Conservation (phyloP, 2,797 vertebrate genomes). For the Xerus rutilus region DNA sequence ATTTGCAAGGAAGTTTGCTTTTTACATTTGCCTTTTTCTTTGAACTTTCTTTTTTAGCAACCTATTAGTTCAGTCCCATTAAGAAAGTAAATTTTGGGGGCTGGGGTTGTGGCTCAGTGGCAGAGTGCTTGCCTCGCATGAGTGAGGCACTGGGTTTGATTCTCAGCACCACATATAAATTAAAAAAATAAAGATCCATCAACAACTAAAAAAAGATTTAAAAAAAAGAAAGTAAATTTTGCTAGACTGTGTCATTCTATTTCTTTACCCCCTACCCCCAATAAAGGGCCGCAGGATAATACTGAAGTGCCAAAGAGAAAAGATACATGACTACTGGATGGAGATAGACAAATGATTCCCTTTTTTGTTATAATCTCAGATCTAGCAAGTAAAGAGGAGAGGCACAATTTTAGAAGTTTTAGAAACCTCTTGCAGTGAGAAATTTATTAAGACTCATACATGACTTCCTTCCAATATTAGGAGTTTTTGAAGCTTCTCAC, state of each 20-base stretch:
- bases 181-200: too few relatives aligned
- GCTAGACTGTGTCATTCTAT: not conserved
- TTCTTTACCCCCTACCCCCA: not conserved
- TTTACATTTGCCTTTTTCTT: slow-evolving; percentile 21
- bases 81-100: not conserved
- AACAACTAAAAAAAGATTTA: too few relatives aligned
- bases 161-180: too few relatives aligned
- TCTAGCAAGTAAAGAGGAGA: not conserved
- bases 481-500: not conserved
- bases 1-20: slow-evolving; percentile 54
- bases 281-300: slow-evolving; percentile 35
- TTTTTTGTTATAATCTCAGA: not conserved
- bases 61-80: slow-evolving; percentile 28
- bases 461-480: not conserved
- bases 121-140: too few relatives aligned
- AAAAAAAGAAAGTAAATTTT: not conserved
- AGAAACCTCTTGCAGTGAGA: not conserved
- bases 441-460: slow-evolving; percentile 2
- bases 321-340: not conserved
- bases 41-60: slow-evolving; percentile 41
- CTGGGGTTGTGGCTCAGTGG: too few relatives aligned
- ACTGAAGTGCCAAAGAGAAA: slow-evolving; percentile 22
- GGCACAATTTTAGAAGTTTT: not conserved
- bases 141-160: too few relatives aligned
- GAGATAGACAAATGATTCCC: not conserved